Evolutionary conservation across 2,797 vertebrate genomes (phyloP).

Genomic region (Rhinoraja longicauda): DNA sequence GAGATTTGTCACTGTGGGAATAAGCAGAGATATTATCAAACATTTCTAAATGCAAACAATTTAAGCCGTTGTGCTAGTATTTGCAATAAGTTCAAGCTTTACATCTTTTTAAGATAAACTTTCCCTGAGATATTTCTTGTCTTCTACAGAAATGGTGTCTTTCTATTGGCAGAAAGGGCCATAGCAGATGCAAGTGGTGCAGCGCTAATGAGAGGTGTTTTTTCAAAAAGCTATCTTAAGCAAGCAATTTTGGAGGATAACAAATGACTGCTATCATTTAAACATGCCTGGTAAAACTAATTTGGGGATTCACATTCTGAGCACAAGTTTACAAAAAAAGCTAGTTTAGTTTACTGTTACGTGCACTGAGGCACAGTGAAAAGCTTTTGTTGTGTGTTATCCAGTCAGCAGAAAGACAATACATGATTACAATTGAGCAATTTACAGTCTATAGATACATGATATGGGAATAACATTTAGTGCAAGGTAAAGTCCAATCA

Average conservation of each 20-base stretch:
- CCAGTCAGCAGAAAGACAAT: too few relatives aligned
- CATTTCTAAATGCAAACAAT: background rate
- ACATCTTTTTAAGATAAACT: background rate
- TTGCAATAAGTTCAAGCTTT: background rate
- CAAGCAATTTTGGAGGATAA: background rate
- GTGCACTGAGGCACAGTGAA: too few relatives aligned
- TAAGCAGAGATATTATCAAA: background rate
- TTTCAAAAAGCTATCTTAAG: background rate
- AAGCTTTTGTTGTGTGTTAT: too few relatives aligned
- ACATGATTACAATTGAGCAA: too few relatives aligned
- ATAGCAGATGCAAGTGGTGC: background rate
- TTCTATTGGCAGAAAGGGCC: background rate
- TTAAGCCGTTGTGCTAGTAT: too few relatives aligned
- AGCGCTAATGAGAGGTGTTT: background rate
- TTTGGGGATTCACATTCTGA: too few relatives aligned
- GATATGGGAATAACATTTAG: too few relatives aligned
- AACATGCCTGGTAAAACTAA: too few relatives aligned
- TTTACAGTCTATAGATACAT: too few relatives aligned
- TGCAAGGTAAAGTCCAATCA: too few relatives aligned
- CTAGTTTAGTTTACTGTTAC: too few relatives aligned
- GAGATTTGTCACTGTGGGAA: background rate
- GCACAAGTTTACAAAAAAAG: too few relatives aligned
- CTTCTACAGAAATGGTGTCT: background rate
- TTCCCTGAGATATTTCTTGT: background rate
- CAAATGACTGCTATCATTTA: background rate